These are phyloP conservation scores for Helicoverpa assulta DNA, from an alignment of 2,888 invertebrate genomes.

Conservation along the genomic window DNA sequence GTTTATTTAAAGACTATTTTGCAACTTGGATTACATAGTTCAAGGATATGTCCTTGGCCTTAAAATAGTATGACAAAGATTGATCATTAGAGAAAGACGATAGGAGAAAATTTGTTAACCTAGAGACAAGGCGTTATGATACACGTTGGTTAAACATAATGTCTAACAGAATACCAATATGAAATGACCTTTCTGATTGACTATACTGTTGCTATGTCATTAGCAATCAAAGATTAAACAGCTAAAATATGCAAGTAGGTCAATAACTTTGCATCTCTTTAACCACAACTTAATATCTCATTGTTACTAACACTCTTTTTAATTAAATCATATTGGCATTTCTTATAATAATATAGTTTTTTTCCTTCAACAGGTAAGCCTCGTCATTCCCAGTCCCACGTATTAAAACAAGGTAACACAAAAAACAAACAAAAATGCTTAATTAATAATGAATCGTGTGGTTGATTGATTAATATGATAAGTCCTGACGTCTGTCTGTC, in stretches of 20 bases:
- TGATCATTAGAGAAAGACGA: too few relatives aligned
- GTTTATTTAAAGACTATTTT: too few relatives aligned
- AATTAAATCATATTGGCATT: conserved; percentile 21
- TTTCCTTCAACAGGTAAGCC: conserved; percentile 49
- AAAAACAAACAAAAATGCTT: conserved; percentile 60
- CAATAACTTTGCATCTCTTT: neutral
- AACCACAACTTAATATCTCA: neutral
- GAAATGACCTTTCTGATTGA: too few relatives aligned
- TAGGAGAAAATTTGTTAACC: too few relatives aligned
- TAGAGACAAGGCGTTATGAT: too few relatives aligned
- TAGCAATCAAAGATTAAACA: neutral
- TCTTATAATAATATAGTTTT: conserved; percentile 32
- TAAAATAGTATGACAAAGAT: too few relatives aligned
- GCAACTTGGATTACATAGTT: too few relatives aligned
- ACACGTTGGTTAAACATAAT: too few relatives aligned
- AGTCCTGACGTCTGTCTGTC: conserved; percentile 71
- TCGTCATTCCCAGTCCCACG: conserved; percentile 46
- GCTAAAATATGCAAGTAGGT: neutral
- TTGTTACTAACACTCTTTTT: neutral
- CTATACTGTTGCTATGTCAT: too few relatives aligned
- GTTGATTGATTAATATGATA: conserved; percentile 76
- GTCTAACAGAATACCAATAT: too few relatives aligned
- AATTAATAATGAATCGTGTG: conserved; percentile 72
- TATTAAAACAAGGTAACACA: conserved; percentile 50
- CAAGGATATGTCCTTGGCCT: too few relatives aligned